Evolutionary conservation across 2,113 vertebrate genomes (phyloP).

Genomic region (Pimephales promelas): DNA sequence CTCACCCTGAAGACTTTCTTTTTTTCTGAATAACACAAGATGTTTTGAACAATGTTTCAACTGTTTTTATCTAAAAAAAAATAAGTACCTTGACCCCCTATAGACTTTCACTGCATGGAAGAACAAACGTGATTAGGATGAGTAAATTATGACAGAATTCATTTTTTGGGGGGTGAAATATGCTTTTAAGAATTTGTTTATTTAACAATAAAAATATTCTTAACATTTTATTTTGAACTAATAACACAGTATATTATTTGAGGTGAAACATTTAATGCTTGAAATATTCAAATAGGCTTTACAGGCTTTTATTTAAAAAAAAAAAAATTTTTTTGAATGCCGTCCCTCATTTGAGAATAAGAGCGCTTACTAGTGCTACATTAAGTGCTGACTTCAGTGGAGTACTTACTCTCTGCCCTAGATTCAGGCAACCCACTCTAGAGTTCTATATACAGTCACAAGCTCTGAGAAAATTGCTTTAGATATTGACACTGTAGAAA

Average conservation of each 20-base stretch:
- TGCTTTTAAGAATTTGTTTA: background rate
- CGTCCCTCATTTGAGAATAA: conserved; percentile 29
- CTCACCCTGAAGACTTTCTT: background rate
- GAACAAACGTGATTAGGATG: background rate
- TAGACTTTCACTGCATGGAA: background rate
- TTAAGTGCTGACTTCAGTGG: conserved; percentile 41
- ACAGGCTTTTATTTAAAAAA: background rate
- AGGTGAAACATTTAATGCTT: conserved; percentile 12
- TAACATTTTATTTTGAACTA: background rate
- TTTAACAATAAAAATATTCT: background rate
- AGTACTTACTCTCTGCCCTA: conserved; percentile 42
- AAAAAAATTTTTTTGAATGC: conserved; percentile 1
- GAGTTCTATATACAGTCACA: conserved; percentile 17
- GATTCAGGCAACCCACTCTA: conserved; percentile 37
- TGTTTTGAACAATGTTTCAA: background rate
- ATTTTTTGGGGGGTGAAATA: background rate
- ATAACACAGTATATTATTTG: background rate
- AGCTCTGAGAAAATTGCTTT: conserved; percentile 21
- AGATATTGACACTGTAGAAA: conserved; percentile 14
- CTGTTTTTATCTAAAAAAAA: no score
- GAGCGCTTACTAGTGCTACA: conserved; percentile 24
- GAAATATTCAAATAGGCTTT: conserved; percentile 15
- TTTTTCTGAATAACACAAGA: background rate
- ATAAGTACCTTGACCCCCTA: no score
- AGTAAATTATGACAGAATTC: background rate